Percentiles rank a stretch among this genome's conserved stretches.
phyloP scores from a whole-genome alignment of 2,888 invertebrate genomes.

The Augiades crinisus region DNA sequence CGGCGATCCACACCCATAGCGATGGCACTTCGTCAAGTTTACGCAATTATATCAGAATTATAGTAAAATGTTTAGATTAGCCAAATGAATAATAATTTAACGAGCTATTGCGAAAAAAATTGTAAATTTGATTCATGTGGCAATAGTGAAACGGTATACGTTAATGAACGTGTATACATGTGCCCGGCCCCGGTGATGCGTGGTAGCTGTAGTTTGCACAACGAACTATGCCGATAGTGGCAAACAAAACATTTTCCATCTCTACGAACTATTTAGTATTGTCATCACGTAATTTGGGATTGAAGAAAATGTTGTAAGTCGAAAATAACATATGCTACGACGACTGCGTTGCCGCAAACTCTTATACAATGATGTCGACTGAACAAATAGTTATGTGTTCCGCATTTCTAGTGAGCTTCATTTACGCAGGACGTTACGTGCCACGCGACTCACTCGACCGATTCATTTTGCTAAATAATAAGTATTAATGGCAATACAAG shows the following conservation, averaged over 20 bases:
- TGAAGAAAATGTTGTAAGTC: slow-evolving; percentile 75
- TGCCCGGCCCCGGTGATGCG: neutral
- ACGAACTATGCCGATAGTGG: slow-evolving; percentile 12
- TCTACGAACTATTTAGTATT: slow-evolving; percentile 56
- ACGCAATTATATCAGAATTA: slow-evolving; percentile 43
- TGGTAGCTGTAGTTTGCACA: slow-evolving; percentile 3
- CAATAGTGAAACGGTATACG: slow-evolving; percentile 22
- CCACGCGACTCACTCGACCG: slow-evolving; percentile 47
- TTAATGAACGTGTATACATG: neutral
- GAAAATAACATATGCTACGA: slow-evolving; percentile 75
- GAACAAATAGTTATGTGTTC: slow-evolving; percentile 79
- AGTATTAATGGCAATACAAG: slow-evolving; percentile 32
- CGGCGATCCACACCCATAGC: slow-evolving; percentile 45
- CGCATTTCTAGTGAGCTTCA: slow-evolving; percentile 79
- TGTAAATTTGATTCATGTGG: slow-evolving; percentile 32
- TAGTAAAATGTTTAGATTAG: slow-evolving; percentile 41
- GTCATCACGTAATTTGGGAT: slow-evolving; percentile 72
- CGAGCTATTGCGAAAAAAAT: slow-evolving; percentile 42
- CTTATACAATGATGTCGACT: slow-evolving; percentile 80
- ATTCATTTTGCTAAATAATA: slow-evolving; percentile 44
- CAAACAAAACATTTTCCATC: slow-evolving; percentile 24
- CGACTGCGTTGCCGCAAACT: slow-evolving; percentile 71
- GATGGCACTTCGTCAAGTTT: slow-evolving; percentile 41
- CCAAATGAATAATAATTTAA: slow-evolving; percentile 41
- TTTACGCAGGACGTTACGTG: slow-evolving; percentile 71